Evolutionary conservation across 2,888 invertebrate species (phyloP).

Genomic region (Tryphoninae sp.): DNA sequence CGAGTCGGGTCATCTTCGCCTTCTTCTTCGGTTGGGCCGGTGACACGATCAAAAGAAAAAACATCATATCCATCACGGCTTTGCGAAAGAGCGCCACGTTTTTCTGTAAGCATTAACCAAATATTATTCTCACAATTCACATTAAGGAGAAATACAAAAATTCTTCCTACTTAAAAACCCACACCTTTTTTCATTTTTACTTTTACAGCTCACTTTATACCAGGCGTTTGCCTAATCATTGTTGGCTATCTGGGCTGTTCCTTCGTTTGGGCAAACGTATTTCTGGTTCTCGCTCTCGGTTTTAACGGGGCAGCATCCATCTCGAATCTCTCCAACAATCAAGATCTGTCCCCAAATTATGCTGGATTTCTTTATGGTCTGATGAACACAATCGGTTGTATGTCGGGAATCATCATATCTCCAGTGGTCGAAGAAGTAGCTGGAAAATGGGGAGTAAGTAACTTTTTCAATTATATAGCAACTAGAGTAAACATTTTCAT

Average conservation of each 20-base stretch:
- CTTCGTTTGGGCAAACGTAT: constrained; percentile 72
- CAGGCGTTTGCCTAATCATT: constrained; percentile 82
- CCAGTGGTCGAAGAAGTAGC: constrained; percentile 86
- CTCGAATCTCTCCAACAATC: constrained; percentile 81
- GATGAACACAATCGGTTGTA: constrained; percentile 88
- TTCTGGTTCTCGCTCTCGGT: constrained; percentile 74
- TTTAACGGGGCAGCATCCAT: constrained; percentile 82
- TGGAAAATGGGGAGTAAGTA: constrained; percentile 82
- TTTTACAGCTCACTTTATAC: constrained; percentile 84
- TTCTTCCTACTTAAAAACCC: neutral
- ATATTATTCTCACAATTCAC: too few species aligned
- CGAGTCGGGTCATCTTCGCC: constrained; percentile 86
- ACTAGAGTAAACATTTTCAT: too few species aligned
- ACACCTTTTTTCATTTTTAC: neutral
- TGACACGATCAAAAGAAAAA: constrained; percentile 84
- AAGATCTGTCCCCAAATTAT: constrained; percentile 89
- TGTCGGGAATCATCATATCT: constrained; percentile 88
- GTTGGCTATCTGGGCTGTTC: constrained; percentile 75
- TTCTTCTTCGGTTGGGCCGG: constrained; percentile 88
- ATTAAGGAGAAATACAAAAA: too few species aligned
- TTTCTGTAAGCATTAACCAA: constrained; percentile 72
- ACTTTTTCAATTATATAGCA: neutral
- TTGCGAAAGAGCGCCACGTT: constrained; percentile 74
- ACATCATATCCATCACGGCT: constrained; percentile 80
- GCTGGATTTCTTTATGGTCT: constrained; percentile 89